These are phyloP conservation scores for Pseudoatta argentina DNA, from an alignment of 1,140 invertebrate genomes.

Conservation along the genomic window DNA sequence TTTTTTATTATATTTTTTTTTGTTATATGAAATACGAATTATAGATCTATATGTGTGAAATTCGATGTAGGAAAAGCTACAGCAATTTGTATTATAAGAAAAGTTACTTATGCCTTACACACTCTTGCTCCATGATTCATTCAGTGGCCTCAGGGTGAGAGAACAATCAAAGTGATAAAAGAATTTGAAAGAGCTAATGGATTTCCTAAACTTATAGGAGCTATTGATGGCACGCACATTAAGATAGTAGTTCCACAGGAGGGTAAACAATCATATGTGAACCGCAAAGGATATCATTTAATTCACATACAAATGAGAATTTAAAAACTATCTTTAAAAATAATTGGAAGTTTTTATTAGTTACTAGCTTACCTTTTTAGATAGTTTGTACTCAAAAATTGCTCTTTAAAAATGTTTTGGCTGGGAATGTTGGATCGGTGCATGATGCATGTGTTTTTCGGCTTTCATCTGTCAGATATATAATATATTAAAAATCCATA, in stretches of 20 bases:
- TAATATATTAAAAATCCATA: background rate
- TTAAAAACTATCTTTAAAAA: background rate
- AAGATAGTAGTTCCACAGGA: background rate
- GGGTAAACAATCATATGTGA: background rate
- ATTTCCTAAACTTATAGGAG: background rate
- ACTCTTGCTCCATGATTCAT: background rate
- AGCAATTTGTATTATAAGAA: background rate
- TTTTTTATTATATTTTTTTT: background rate
- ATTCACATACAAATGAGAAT: background rate
- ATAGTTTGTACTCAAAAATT: background rate
- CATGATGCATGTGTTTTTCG: background rate
- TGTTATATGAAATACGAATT: background rate
- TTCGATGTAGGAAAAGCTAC: background rate
- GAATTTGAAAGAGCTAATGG: background rate
- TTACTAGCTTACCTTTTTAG: background rate
- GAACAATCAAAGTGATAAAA: background rate
- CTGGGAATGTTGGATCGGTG: background rate
- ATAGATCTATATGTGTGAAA: slow-evolving; percentile 5
- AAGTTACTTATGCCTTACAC: slow-evolving; percentile 3
- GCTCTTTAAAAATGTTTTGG: background rate
- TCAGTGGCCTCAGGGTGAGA: background rate
- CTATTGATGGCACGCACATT: background rate
- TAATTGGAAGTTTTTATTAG: background rate
- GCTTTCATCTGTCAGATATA: background rate
- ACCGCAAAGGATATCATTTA: background rate